Evolutionary conservation across 2,888 invertebrate genomes (phyloP), one percentile per base, ranked within the genome.

Genomic region (Sclerodermus sp.): DNA sequence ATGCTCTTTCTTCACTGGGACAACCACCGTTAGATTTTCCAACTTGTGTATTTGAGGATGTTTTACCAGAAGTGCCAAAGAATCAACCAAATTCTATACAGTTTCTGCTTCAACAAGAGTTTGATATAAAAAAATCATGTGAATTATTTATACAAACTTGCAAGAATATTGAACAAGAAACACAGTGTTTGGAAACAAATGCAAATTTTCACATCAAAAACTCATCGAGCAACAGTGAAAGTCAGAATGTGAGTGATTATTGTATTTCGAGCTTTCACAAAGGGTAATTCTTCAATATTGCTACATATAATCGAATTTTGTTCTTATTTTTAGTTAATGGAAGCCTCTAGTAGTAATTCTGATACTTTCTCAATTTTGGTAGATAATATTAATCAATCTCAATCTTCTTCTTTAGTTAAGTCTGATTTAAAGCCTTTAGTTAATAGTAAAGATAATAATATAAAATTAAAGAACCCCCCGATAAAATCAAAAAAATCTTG

Each of bases 1-100:
- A 52, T 43, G 77, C 76, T 13, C 43, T 70, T 36, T 53, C 61
- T 39, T 63, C 71, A 29, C 60, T 77, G 39, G 69, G 70, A 16
- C 45, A 55, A 47, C 60, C 67, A 31, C 73, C 76, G 38, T 32
- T 54, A 10, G 56, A 64, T 48, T 64, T 74, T 42, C 66, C 73
- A 30, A 49, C 61, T 9, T 64, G 58, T 53, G 40, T 71, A 51
- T 57, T 68, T 51, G 67, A 71, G 53, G 60, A 65, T 53, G 70
- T 75, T 53, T 61, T 76, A 57, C 75, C 74, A 45, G 67, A 71
- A 69, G 70, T 71, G 63, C 69, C 69, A 57, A 70, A 68, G 45
- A 53, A 50, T 23, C 67, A 64, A 49, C 63, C 53, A 60, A 61
- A 70, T 54, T 60, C 67, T 34, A 64, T 71, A 1, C 66, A 62